Percentiles rank a stretch among this genome's conserved stretches.
phyloP scores from a whole-genome alignment of 2,888 invertebrate genomes.

The Chrysotoxum bicinctum region DNA sequence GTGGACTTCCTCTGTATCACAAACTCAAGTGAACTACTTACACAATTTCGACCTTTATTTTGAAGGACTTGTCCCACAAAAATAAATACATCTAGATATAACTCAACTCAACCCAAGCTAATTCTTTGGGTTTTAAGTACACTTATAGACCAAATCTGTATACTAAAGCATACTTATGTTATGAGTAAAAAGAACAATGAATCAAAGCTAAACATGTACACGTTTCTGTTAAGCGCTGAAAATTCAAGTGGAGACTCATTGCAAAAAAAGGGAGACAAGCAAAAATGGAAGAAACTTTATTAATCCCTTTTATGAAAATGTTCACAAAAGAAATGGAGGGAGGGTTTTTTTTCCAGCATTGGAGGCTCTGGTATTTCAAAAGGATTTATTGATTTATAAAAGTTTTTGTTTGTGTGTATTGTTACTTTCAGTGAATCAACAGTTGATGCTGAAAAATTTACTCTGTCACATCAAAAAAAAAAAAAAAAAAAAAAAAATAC shows the following conservation, averaged over 20 bases:
- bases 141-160: conserved; percentile 44
- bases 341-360: not conserved
- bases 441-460: not conserved
- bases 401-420: not conserved
- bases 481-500: not conserved
- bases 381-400: conserved; percentile 36
- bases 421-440: conserved; percentile 22
- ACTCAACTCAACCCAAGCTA: conserved; percentile 40
- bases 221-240: conserved; percentile 34
- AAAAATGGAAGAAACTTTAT: conserved; percentile 42
- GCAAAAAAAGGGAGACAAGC: conserved; percentile 23
- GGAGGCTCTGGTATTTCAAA: not conserved
- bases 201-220: conserved; percentile 54
- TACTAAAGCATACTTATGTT: not conserved
- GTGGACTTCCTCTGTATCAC: conserved; percentile 23
- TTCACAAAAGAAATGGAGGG: not conserved
- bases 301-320: conserved; percentile 47
- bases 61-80: conserved; percentile 24
- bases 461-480: not conserved
- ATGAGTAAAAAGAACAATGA: conserved; percentile 61
- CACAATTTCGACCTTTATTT: conserved; percentile 41
- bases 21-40: conserved; percentile 44
- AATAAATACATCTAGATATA: not conserved
- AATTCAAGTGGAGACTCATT: conserved; percentile 32
- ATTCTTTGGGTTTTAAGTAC: conserved; percentile 39